Conservation (phyloP, 1,140 invertebrate species). For the Yoshiicerus persimilis region DNA sequence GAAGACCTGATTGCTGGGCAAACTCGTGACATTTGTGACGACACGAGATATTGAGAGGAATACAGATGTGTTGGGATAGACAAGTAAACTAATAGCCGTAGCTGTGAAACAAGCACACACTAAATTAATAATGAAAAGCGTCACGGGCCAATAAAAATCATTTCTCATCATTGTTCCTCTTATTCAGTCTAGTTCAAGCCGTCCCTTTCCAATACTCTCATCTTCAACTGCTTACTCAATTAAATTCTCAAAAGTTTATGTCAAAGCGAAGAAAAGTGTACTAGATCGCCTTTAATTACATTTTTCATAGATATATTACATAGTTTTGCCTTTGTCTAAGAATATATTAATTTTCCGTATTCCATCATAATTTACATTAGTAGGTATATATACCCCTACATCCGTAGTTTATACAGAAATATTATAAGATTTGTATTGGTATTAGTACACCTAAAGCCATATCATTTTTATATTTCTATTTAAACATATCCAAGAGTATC, state of each 20-base stretch:
- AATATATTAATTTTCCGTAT: too few species aligned
- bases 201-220: not conserved
- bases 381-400: too few species aligned
- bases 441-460: too few species aligned
- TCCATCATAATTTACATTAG: too few species aligned
- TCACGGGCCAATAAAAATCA: not conserved
- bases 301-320: not conserved
- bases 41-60: not conserved
- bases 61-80: not conserved
- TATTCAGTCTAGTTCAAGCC: not conserved
- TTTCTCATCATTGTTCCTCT: not conserved
- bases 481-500: too few species aligned
- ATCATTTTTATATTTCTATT: too few species aligned
- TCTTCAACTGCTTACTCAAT: not conserved
- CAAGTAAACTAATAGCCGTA: not conserved
- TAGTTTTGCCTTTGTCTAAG: too few species aligned
- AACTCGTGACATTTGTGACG: constrained; percentile 40
- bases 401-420: too few species aligned
- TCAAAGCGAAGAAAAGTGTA: not conserved
- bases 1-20: constrained; percentile 10
- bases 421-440: too few species aligned
- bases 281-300: not conserved
- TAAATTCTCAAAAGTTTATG: not conserved
- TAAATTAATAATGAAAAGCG: not conserved
- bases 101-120: not conserved